Evolutionary conservation across 2,888 invertebrate species (phyloP), one percentile per base, ranked within the genome.

Genomic region (Stenodema calcarata): DNA sequence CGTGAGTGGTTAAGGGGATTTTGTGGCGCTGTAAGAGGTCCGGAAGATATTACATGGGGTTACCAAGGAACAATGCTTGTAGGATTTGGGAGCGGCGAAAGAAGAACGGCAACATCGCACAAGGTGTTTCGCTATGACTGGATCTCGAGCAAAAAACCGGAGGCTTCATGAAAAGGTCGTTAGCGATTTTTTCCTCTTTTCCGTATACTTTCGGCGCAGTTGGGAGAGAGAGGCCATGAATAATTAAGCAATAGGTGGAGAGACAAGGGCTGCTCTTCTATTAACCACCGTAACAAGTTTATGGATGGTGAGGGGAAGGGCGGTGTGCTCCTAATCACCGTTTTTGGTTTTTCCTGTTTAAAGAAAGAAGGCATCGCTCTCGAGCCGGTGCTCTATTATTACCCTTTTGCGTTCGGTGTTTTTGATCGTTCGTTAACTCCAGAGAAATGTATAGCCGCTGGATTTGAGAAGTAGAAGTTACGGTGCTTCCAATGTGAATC

Each of bases 271-370:
- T 27, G 44, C 44, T 83, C 83, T 83, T 83, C 70, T 47, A 83
- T 83, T 73, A 83, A 83, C 83, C 83, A 44, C 83, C 83, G 73
- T 83, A 83, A 83, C 83, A 83, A 83, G 83, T 83, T 83, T 83
- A 83, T 27, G 44, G 79, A 16, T 14, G 44, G 23, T 62, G 41
- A 30, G 42, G 62, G 12, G 79, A 4, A 50, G 47, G n/a, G 62
- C 16, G 1, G 81, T 23, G 16, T 18, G 83, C 83, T 83, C 73
- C 42, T 83, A 83, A 83, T 83, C 83, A 83, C 83, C 79, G n/a
- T 14, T n/a, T n/a, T n/a, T n/a, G 28, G 73, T 30, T 73, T n/a
- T 35, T 73, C 35, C n/a, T n/a, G n/a, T n/a, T n/a, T n/a, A n/a
- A 28, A 41, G 28, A 18, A 35, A 23, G 79, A 42, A 79, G 79